Conservation (phyloP, 2,888 invertebrate species). For the Cantharis nigra region DNA sequence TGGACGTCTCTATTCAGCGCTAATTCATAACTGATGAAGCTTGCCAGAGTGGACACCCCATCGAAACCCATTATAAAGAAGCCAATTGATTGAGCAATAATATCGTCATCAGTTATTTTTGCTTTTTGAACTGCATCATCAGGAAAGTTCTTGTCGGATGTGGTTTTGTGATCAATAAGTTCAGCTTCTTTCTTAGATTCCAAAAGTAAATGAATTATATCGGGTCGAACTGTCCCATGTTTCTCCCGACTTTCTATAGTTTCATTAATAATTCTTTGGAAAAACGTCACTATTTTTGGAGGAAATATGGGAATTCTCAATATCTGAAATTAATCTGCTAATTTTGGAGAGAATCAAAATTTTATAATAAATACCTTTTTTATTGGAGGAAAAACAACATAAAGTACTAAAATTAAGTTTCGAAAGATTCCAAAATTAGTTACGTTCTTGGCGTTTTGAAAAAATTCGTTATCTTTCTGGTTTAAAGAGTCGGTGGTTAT, state of each 20-base stretch:
- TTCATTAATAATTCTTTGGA: slow-evolving; percentile 30
- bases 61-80: slow-evolving; percentile 31
- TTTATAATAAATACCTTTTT: not conserved
- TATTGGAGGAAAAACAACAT: not conserved
- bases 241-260: slow-evolving; percentile 24
- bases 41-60: slow-evolving; percentile 46
- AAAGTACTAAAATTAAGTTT: not conserved
- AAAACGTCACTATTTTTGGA: slow-evolving; percentile 22
- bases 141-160: not conserved
- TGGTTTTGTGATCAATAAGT: not conserved
- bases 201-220: slow-evolving; percentile 24
- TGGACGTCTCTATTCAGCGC: slow-evolving; percentile 51
- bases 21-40: slow-evolving; percentile 48
- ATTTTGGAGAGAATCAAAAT: not conserved
- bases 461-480: slow-evolving; percentile 2
- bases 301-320: slow-evolving; percentile 8
- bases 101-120: slow-evolving; percentile 10
- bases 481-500: not conserved
- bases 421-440: not conserved
- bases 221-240: slow-evolving; percentile 8
- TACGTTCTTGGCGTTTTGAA: not conserved
- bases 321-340: not conserved
- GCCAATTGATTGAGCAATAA: slow-evolving; percentile 6
- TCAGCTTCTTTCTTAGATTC: slow-evolving; percentile 18
- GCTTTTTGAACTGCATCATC: not conserved